phyloP scores from a whole-genome alignment of 2,797 vertebrate species.

The Anguilla obscura region DNA sequence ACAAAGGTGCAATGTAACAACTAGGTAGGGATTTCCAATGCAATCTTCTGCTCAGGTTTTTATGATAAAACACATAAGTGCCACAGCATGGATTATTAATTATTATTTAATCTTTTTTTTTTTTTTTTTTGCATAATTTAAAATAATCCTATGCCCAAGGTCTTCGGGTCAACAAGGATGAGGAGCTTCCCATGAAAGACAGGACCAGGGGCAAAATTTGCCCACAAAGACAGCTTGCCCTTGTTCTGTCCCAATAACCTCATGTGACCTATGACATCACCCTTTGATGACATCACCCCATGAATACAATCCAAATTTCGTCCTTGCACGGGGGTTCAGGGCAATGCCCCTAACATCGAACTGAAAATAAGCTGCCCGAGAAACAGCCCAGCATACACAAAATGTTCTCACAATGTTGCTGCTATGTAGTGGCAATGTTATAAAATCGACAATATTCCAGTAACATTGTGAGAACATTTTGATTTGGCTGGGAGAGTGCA shows the following conservation, averaged over 20 bases:
- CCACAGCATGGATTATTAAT: too few species aligned
- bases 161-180: conserved; percentile 37
- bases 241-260: conserved; percentile 61
- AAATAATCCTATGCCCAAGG: conserved; percentile 57
- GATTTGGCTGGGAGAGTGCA: too few species aligned
- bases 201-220: background rate
- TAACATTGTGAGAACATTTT: too few species aligned
- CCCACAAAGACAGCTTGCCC: conserved; percentile 46
- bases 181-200: conserved; percentile 22
- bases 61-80: too few species aligned
- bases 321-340: background rate
- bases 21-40: background rate
- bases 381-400: background rate
- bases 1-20: background rate
- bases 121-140: conserved; percentile 44
- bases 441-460: too few species aligned
- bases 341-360: background rate
- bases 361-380: background rate
- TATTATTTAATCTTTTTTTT: background rate
- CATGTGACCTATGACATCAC: conserved; percentile 59
- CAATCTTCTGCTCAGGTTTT: too few species aligned
- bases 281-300: background rate
- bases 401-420: too few species aligned
- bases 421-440: too few species aligned
- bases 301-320: background rate